Conservation (phyloP, 1,140 invertebrate genomes). For the Bathynomus jamesi region DNA sequence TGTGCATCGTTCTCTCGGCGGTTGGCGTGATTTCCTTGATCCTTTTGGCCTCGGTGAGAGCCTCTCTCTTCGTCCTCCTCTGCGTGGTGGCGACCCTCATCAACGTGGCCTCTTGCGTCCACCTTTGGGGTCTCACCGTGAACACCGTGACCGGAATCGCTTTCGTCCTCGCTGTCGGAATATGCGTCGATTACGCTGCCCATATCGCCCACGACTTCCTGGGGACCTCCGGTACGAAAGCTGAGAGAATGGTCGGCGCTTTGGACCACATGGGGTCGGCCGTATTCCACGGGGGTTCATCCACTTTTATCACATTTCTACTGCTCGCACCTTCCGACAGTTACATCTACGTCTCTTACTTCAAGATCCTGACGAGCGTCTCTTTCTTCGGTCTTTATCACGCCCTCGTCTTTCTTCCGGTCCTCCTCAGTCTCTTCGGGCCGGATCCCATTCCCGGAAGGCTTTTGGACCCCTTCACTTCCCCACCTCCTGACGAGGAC, state of each 20-base stretch:
- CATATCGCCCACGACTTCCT: neutral
- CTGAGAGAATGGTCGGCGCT: neutral
- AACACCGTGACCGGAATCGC: conserved; percentile 53
- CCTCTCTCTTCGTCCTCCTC: conserved; percentile 48
- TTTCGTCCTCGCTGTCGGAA: conserved; percentile 41
- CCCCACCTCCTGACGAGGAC: too few species aligned
- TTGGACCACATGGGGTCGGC: neutral
- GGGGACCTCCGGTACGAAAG: neutral
- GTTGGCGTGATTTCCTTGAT: conserved; percentile 50
- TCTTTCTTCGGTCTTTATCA: conserved; percentile 54
- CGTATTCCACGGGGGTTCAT: neutral
- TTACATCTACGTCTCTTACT: conserved; percentile 2
- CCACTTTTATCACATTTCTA: neutral
- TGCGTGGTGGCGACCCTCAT: conserved; percentile 52
- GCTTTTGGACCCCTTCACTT: too few species aligned
- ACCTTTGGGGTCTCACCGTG: conserved; percentile 51
- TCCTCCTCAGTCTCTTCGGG: conserved; percentile 50
- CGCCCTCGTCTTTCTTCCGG: conserved; percentile 51
- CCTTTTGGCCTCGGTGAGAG: conserved; percentile 49
- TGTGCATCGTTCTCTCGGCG: conserved; percentile 47
- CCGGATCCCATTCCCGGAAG: conserved; percentile 41
- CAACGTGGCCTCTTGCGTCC: conserved; percentile 50
- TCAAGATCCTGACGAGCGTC: conserved; percentile 49
- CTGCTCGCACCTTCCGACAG: neutral
- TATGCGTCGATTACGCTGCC: neutral